Conservation (phyloP, 1,140 invertebrate species). For the Andrena cerasifolii region DNA sequence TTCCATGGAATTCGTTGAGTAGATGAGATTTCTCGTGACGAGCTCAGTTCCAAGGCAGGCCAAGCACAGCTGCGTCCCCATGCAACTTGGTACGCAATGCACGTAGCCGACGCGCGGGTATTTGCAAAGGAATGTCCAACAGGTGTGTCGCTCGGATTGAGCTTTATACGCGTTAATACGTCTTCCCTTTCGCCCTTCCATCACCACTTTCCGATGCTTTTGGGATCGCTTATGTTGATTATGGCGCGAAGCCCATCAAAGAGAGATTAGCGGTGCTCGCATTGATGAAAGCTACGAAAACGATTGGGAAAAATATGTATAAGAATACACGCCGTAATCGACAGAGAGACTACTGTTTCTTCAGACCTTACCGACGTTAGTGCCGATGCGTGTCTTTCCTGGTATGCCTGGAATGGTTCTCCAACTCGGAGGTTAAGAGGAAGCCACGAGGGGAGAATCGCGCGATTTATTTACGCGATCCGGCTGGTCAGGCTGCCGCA, state of each 20-base stretch:
- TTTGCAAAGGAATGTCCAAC: slow-evolving; percentile 78
- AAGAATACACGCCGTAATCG: slow-evolving; percentile 22
- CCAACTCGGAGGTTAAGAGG: slow-evolving; percentile 30
- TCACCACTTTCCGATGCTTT: not conserved
- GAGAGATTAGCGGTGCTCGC: too few species aligned
- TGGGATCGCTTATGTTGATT: not conserved
- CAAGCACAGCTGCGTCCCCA: slow-evolving; percentile 39
- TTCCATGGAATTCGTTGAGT: slow-evolving; percentile 25
- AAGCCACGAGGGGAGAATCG: slow-evolving; percentile 52
- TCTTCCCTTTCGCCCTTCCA: slow-evolving; percentile 44
- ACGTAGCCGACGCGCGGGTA: slow-evolving; percentile 67
- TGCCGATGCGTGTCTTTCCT: not conserved
- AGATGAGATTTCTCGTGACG: slow-evolving; percentile 12
- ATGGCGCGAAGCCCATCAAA: not conserved
- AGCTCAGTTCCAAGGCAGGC: not conserved
- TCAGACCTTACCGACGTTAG: slow-evolving; percentile 36
- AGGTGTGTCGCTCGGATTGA: slow-evolving; percentile 73
- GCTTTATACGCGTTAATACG: slow-evolving; percentile 59
- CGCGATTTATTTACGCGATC: slow-evolving; percentile 71
- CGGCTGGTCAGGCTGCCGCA: slow-evolving; percentile 43
- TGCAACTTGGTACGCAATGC: slow-evolving; percentile 60
- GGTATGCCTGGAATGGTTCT: slow-evolving; percentile 30
- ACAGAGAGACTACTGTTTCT: slow-evolving; percentile 74
- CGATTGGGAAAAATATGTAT: not conserved
- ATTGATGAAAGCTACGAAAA: too few species aligned